Evolutionary conservation across 2,113 vertebrate species (phyloP), one percentile per base, ranked within the genome.

Genomic region (Alethe diademata): DNA sequence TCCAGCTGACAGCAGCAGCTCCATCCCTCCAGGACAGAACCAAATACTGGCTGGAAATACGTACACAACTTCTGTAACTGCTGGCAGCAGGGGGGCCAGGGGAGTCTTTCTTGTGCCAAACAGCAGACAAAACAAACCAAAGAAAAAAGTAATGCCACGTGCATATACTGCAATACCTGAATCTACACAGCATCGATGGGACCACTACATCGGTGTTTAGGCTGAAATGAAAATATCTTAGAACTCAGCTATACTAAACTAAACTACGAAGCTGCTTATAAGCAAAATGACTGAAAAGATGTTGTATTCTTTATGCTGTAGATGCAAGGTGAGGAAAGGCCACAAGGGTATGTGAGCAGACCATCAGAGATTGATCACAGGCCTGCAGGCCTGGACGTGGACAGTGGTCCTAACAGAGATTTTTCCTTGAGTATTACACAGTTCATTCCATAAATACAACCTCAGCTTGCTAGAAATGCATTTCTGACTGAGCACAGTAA

Each of bases 381-480:
- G 16, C 36, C 54, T 50, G 38, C 60, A 75, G 71, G 67, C 28
- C 29, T 65, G 19, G 31, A 36, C 0, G 0, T 5, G 24, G 29
- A 64, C 23, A 62, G 61, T 5, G 16, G 53, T n/a, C 36, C 42
- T 28, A 36, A 36, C 7, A 57, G 48, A 47, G 35, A 47, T 33
- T 87, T 78, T 53, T 78, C 57, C 23, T 31, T 10, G 25, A 45
- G 20, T 78, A 84, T 62, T 62, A 78, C 25, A 51, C 36, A 65
- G 9, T 40, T 86, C n/a, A 48, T 11, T 43, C 53, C 66, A 56
- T 12, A 88, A 75, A 79, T 14, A 36, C 26, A 82, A 51, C 13
- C 45, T 78, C 51, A 51, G 40, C 48, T 56, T 56, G 50, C 33
- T n/a, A 53, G 50, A 29, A 79, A 51, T 33, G 31, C 23, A 23